Percentiles rank a stretch among this genome's conserved stretches.
phyloP scores from a whole-genome alignment of 2,888 invertebrate genomes.

The Pollenia labialis region DNA sequence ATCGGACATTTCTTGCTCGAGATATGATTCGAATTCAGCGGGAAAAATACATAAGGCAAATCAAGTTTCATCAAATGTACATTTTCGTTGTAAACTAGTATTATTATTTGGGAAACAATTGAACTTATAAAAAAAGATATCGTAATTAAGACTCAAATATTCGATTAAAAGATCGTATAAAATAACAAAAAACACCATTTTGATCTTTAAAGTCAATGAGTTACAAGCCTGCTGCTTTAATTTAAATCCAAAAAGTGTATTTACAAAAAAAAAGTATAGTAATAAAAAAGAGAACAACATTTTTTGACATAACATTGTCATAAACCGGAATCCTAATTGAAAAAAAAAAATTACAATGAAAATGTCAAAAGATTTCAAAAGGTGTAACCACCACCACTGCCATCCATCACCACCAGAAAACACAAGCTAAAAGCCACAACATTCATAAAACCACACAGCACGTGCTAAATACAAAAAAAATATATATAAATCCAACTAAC shows the following conservation, averaged over 20 bases:
- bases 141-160: too few species aligned
- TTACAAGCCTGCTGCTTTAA: neutral
- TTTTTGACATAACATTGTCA: slow-evolving; percentile 42
- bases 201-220: neutral
- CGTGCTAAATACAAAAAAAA: slow-evolving; percentile 58
- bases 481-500: neutral
- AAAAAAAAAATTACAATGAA: slow-evolving; percentile 41
- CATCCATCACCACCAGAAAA: slow-evolving; percentile 58
- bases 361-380: slow-evolving; percentile 66
- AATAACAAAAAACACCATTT: neutral
- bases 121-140: neutral
- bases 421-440: slow-evolving; percentile 63
- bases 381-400: slow-evolving; percentile 62
- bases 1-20: too few species aligned
- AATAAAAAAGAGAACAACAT: neutral
- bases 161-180: too few species aligned
- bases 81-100: too few species aligned
- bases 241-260: neutral
- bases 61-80: too few species aligned
- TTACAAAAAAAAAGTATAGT: neutral
- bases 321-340: slow-evolving; percentile 55
- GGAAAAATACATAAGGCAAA: too few species aligned
- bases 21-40: too few species aligned
- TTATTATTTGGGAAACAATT: too few species aligned
- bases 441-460: slow-evolving; percentile 68